Evolutionary conservation across 1,140 invertebrate genomes (phyloP).

Genomic region (Andricus grossulariae): DNA sequence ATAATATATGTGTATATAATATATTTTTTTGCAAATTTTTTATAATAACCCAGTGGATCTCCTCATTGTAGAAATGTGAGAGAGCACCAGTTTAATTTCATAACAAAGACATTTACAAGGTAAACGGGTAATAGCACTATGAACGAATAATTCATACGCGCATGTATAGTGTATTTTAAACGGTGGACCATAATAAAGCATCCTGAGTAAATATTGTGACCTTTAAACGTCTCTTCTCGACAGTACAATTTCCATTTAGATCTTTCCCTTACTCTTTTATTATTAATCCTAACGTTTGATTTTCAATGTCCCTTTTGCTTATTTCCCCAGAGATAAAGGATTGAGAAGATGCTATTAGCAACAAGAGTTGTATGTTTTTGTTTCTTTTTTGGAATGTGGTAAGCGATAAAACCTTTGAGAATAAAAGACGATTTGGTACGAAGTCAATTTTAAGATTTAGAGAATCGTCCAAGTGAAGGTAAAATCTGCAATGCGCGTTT

Average conservation of each 20-base stretch:
- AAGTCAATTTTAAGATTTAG: slow-evolving; percentile 10
- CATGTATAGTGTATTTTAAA: slow-evolving; percentile 61
- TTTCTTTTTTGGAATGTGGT: slow-evolving; percentile 23
- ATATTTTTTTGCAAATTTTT: slow-evolving; percentile 46
- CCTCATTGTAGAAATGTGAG: slow-evolving; percentile 57
- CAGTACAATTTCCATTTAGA: slow-evolving; percentile 48
- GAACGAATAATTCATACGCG: slow-evolving; percentile 70
- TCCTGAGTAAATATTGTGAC: slow-evolving; percentile 77
- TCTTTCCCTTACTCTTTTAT: not conserved
- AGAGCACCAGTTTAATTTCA: slow-evolving; percentile 56
- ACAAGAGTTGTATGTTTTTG: not conserved
- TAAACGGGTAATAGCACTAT: slow-evolving; percentile 69
- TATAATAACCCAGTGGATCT: slow-evolving; percentile 39
- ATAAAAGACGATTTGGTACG: slow-evolving; percentile 11
- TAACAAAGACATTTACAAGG: slow-evolving; percentile 66
- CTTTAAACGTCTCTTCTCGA: slow-evolving; percentile 67
- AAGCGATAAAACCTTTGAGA: slow-evolving; percentile 18
- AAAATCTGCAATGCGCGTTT: not conserved
- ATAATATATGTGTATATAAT: slow-evolving; percentile 51
- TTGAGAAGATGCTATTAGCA: not conserved
- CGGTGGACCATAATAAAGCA: slow-evolving; percentile 74
- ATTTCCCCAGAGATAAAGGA: not conserved
- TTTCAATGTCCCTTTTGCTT: slow-evolving; percentile 3
- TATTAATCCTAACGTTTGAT: slow-evolving; percentile 10
- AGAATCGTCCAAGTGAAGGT: not conserved